Conservation (phyloP, 2,797 vertebrate genomes). For the Cichlasoma orientale region DNA sequence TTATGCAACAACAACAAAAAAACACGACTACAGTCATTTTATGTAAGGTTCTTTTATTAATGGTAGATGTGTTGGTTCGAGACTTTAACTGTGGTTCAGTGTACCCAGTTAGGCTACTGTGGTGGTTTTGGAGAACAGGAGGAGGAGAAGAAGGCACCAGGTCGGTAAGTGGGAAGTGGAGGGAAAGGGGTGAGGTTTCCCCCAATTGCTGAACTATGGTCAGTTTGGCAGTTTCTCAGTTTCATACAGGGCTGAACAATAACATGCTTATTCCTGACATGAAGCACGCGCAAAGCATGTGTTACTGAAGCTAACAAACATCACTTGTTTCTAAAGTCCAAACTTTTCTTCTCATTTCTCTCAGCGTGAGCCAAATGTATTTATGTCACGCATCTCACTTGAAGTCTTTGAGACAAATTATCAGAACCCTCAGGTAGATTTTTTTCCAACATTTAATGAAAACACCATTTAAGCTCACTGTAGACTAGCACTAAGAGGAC, state of each 20-base stretch:
- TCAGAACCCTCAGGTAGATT: not conserved
- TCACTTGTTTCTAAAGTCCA: not conserved
- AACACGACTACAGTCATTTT: constrained; percentile 21
- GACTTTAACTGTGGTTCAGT: constrained; percentile 31
- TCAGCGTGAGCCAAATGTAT: not conserved
- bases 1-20: not conserved
- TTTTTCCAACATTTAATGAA: not conserved
- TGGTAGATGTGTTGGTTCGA: constrained; percentile 36
- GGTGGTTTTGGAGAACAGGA: constrained; percentile 17
- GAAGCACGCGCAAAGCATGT: not conserved
- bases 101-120: constrained; percentile 7
- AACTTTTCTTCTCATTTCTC: not conserved
- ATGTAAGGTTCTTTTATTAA: constrained; percentile 65
- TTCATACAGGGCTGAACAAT: constrained; percentile 21
- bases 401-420: not conserved
- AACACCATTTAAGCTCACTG: not conserved
- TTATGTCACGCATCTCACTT: not conserved
- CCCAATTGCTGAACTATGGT: constrained; percentile 22
- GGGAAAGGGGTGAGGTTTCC: constrained; percentile 31
- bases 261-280: constrained; percentile 12
- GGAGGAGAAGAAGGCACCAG: constrained; percentile 51
- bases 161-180: constrained; percentile 5
- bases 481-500: not conserved
- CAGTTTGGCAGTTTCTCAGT: constrained; percentile 14
- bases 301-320: not conserved